phyloP scores from a whole-genome alignment of 2,113 vertebrate species.

The Gulo gulo region DNA sequence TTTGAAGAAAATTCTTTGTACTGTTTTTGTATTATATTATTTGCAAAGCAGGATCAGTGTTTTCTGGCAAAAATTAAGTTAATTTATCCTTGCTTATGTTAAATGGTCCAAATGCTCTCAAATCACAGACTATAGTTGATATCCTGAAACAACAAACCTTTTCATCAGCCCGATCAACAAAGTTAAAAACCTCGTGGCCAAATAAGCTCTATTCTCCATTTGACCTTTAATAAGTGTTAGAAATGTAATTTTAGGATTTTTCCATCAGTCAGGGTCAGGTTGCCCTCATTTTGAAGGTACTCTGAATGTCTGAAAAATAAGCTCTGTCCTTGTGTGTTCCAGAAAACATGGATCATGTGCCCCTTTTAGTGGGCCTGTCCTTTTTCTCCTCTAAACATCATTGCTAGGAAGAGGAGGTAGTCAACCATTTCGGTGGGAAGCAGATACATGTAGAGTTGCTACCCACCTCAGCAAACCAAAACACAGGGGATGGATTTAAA shows the following conservation, averaged over 20 bases:
- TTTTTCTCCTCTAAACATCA: neutral
- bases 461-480: neutral
- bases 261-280: neutral
- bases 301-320: constrained; percentile 36
- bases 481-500: neutral
- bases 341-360: neutral
- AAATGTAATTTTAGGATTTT: constrained; percentile 41
- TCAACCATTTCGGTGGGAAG: neutral
- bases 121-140: neutral
- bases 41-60: neutral
- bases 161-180: neutral
- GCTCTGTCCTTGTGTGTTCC: constrained; percentile 25
- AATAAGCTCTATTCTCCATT: neutral
- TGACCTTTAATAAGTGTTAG: neutral
- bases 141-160: neutral
- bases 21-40: neutral
- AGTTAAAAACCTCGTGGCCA: neutral
- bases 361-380: neutral
- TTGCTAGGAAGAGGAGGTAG: neutral
- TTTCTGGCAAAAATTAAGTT: constrained; percentile 32
- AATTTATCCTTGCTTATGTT: neutral
- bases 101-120: neutral
- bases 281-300: neutral
- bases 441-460: neutral
- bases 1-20: neutral